A percentile compares a stretch with the other conserved stretches of the same genome.
These are phyloP conservation scores for Drosophila quadrilineata DNA, from an alignment of 1,140 invertebrate species.

Conservation along the genomic window DNA sequence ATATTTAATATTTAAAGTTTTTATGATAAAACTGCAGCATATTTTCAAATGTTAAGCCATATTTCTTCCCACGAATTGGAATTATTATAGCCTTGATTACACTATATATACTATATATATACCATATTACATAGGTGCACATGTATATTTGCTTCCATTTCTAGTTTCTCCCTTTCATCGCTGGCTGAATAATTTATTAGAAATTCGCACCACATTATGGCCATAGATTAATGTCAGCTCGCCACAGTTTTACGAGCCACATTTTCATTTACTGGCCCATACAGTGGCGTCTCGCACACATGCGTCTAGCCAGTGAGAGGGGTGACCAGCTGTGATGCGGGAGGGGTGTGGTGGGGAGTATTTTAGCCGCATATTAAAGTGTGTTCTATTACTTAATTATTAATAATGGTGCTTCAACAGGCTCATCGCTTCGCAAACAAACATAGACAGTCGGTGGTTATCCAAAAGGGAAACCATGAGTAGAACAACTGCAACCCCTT, in stretches of 20 bases:
- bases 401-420: conserved; percentile 27
- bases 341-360: not conserved
- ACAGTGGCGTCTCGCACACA: not conserved
- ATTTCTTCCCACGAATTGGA: no score
- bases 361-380: conserved; percentile 26
- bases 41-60: no score
- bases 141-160: not conserved
- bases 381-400: conserved; percentile 49
- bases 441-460: conserved; percentile 18
- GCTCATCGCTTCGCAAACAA: conserved; percentile 34
- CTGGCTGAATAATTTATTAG: conserved; percentile 3
- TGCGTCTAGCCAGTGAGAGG: not conserved
- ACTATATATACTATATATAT: no score
- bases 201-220: conserved; percentile 15
- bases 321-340: not conserved
- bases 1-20: not conserved
- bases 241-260: conserved; percentile 13
- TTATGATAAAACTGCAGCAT: no score
- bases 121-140: not conserved
- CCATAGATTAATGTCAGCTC: conserved; percentile 14
- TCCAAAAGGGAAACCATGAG: no score
- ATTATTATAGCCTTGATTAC: no score
- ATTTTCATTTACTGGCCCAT: conserved; percentile 29
- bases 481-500: conserved; percentile 20
- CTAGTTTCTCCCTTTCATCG: not conserved